phyloP scores from a whole-genome alignment of 1,140 invertebrate species.

The Nasonia vitripennis region DNA sequence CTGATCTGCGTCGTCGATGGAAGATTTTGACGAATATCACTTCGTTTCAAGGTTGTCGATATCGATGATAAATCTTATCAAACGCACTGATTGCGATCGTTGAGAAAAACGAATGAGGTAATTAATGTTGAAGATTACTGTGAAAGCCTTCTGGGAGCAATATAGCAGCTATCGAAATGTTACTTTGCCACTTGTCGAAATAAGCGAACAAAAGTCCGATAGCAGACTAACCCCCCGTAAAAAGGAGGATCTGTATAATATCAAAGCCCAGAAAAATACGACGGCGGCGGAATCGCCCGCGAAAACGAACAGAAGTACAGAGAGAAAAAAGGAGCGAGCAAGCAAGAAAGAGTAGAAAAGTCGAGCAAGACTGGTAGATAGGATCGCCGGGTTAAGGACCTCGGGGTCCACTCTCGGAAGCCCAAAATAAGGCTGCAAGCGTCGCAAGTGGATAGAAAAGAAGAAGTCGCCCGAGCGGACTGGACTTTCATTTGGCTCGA shows the following conservation, averaged over 20 bases:
- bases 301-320: slow-evolving; percentile 4
- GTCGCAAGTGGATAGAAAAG: background rate
- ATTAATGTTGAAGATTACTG: no score
- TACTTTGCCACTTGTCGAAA: background rate
- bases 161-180: no score
- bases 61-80: no score
- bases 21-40: no score
- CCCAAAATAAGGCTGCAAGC: slow-evolving; percentile 30
- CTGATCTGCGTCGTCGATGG: background rate
- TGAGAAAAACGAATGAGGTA: no score
- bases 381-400: slow-evolving; percentile 34
- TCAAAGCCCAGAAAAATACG: slow-evolving; percentile 13
- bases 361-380: background rate
- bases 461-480: slow-evolving; percentile 17
- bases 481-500: slow-evolving; percentile 43
- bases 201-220: background rate
- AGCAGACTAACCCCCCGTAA: background rate
- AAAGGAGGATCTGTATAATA: background rate
- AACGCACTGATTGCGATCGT: no score
- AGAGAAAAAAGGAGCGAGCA: background rate
- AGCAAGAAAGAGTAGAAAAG: background rate
- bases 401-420: background rate
- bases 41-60: background rate
- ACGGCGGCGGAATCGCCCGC: background rate
- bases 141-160: no score